Evolutionary conservation across 2,797 vertebrate species (phyloP).

Genomic region (Syngnathus acus): DNA sequence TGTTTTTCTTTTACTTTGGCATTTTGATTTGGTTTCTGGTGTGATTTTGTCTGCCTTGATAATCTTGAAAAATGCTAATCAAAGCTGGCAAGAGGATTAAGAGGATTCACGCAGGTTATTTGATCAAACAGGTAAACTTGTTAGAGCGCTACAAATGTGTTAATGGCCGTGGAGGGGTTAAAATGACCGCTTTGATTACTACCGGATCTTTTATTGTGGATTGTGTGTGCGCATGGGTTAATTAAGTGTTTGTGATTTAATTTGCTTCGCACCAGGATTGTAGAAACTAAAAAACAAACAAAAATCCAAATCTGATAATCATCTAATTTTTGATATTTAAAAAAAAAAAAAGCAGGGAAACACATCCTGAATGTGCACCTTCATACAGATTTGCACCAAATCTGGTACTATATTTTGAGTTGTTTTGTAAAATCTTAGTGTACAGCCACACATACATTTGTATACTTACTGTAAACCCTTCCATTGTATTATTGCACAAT

Average conservation of each 20-base stretch:
- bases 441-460: no score
- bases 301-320: not conserved
- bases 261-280: not conserved
- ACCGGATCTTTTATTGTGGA: not conserved
- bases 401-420: no score
- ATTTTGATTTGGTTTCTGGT: not conserved
- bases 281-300: not conserved
- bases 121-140: not conserved
- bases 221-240: not conserved
- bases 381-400: no score
- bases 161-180: not conserved
- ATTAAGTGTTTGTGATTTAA: not conserved
- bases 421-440: no score
- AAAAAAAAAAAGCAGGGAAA: no score
- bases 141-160: not conserved
- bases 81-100: not conserved
- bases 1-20: not conserved
- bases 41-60: not conserved
- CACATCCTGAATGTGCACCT: no score
- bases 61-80: not conserved
- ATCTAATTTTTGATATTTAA: no score
- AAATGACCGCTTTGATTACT: not conserved
- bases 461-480: no score
- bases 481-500: no score
- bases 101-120: conserved; percentile 4